Evolutionary conservation across 2,113 vertebrate genomes (phyloP), one percentile per base, ranked within the genome.

Genomic region (Serilophus lunatus): DNA sequence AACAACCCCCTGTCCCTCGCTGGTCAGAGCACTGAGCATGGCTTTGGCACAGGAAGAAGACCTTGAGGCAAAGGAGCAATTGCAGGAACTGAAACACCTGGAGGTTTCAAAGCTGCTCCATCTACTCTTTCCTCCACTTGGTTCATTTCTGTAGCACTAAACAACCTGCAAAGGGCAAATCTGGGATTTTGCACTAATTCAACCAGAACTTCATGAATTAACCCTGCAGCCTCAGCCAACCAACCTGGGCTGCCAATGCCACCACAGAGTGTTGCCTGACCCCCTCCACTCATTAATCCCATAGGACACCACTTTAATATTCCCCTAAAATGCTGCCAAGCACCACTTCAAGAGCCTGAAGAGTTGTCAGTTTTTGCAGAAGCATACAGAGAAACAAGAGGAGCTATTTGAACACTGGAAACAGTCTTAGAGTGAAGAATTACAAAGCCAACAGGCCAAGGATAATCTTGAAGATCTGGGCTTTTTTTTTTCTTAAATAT

Each of bases 211-310:
- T 17, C 23, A 8, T 3, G 19, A 0, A 2, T 16, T 7, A 72
- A 57, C n/a, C 40, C 1, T 57, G 50, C 40, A 44, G 24, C 10
- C 25, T 63, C 33, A 54, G 22, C 29, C 16, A 78, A 14, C 1
- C 3, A 70, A 50, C 8, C 1, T 29, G 12, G 22, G 33, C 33
- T 60, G 29, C n/a, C 16, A 38, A 64, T 26, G 64, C 51, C 1
- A 0, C 9, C 18, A 7, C 28, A 74, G 6, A 82, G 3, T 19
- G 24, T 16, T 36, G 53, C 2, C 22, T 0, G 1, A n/a, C 57
- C 10, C 61, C 14, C 20, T 71, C 12, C 31, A 31, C 31, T 65
- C 65, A 40, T 12, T n/a, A 65, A 57, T 61, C 68, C n/a, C 33
- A 15, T 7, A 24, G 3, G 4, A 66, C 13, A 38, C 7, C 0